phyloP scores from a whole-genome alignment of 2,113 vertebrate genomes.

The Calyptomena viridis region DNA sequence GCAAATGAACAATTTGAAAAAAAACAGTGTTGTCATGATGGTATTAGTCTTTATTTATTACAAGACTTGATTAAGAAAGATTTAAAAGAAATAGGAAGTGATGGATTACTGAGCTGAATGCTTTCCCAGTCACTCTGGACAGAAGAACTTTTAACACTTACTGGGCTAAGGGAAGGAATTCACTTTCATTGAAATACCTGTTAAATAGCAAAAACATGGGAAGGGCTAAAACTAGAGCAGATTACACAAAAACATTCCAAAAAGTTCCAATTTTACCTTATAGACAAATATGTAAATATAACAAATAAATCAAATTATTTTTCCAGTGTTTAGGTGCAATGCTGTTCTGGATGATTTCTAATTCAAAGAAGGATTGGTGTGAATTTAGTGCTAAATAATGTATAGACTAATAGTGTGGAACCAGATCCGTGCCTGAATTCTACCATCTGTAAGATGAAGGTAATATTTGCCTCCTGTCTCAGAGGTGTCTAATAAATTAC shows the following conservation, averaged over 20 bases:
- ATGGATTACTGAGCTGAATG: not conserved
- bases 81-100: constrained; percentile 2
- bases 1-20: constrained; percentile 71
- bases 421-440: not conserved
- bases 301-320: constrained; percentile 47
- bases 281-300: constrained; percentile 34
- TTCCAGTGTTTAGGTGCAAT: not conserved
- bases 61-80: constrained; percentile 11
- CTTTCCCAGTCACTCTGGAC: constrained; percentile 10
- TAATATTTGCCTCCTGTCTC: not conserved
- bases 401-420: not conserved
- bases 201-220: constrained; percentile 29
- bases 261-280: not conserved
- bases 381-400: not conserved
- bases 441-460: not conserved
- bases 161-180: not conserved
- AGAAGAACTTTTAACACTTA: constrained; percentile 3
- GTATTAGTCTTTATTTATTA: constrained; percentile 68
- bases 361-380: not conserved
- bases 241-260: not conserved
- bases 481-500: not conserved
- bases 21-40: constrained; percentile 23
- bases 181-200: constrained; percentile 3
- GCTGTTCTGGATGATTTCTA: constrained; percentile 10
- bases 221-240: constrained; percentile 38